Evolutionary conservation across 2,113 vertebrate genomes (phyloP).

Genomic region (Noctilio leporinus): DNA sequence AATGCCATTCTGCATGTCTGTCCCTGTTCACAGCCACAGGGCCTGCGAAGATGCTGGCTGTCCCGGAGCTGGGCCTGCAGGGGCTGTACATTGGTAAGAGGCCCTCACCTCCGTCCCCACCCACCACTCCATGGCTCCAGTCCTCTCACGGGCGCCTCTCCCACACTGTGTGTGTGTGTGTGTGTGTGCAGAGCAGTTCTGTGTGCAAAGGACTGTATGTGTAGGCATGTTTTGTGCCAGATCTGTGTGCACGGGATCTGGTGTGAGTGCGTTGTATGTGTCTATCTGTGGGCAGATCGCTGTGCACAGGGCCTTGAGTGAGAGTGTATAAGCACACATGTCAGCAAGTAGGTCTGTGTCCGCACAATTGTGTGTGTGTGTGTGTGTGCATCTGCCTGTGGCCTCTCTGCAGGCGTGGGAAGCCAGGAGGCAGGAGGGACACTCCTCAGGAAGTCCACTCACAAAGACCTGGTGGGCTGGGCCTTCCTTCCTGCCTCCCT

Average conservation of each 20-base stretch:
- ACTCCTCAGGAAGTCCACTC: constrained; percentile 72
- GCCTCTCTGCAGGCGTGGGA: constrained; percentile 15
- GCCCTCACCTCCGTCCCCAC: neutral
- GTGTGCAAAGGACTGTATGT: neutral
- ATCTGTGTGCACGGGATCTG: neutral
- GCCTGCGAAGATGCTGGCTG: constrained; percentile 60
- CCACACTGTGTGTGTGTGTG: neutral
- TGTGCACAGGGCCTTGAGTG: neutral
- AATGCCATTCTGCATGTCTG: constrained; percentile 26
- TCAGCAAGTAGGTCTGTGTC: neutral
- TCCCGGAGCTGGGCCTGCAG: constrained; percentile 62
- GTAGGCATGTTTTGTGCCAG: neutral
- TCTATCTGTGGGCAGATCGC: neutral
- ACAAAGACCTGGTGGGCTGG: constrained; percentile 70
- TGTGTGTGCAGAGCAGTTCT: neutral
- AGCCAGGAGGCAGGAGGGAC: constrained; percentile 43
- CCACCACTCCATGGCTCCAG: neutral
- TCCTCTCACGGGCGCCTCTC: neutral
- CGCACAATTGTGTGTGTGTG: neutral
- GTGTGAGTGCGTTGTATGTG: neutral
- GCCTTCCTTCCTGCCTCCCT: constrained; percentile 73
- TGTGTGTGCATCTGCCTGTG: neutral
- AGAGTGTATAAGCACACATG: neutral
- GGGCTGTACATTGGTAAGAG: constrained; percentile 66
- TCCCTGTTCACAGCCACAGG: constrained; percentile 44